Conservation (phyloP, 1,140 invertebrate species). For the Orchesella cincta region DNA sequence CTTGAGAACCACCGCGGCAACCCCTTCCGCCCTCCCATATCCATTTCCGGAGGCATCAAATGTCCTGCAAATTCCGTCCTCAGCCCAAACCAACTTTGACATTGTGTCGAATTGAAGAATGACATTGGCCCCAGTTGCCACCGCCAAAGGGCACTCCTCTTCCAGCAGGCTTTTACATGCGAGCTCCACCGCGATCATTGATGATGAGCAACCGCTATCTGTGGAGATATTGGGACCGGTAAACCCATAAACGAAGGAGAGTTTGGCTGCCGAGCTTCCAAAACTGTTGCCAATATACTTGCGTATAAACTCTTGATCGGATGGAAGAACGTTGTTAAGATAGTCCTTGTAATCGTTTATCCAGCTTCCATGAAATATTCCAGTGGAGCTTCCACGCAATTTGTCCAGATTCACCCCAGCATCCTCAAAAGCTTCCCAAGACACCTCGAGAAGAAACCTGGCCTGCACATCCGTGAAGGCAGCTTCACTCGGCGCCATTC, state of each 20-base stretch:
- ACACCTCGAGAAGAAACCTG: constrained; percentile 63
- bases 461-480: constrained; percentile 66
- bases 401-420: constrained; percentile 29
- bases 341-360: constrained; percentile 14
- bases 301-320: constrained; percentile 10
- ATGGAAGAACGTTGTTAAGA: background rate
- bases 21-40: background rate
- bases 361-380: constrained; percentile 42
- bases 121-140: constrained; percentile 39
- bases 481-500: constrained; percentile 61
- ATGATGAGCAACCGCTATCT: constrained; percentile 53
- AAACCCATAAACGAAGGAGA: constrained; percentile 38
- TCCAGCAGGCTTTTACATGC: constrained; percentile 34
- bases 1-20: background rate
- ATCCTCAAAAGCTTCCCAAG: constrained; percentile 66
- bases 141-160: constrained; percentile 21
- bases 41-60: constrained; percentile 69
- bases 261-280: constrained; percentile 20
- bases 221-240: constrained; percentile 36
- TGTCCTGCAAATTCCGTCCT: constrained; percentile 81
- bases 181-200: constrained; percentile 32
- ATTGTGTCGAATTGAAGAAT: constrained; percentile 14
- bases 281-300: constrained; percentile 42
- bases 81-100: constrained; percentile 61
- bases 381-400: constrained; percentile 21